Evolutionary conservation across 2,797 vertebrate species (phyloP), one percentile per base, ranked within the genome.

Genomic region (Takifugu ocellatus): DNA sequence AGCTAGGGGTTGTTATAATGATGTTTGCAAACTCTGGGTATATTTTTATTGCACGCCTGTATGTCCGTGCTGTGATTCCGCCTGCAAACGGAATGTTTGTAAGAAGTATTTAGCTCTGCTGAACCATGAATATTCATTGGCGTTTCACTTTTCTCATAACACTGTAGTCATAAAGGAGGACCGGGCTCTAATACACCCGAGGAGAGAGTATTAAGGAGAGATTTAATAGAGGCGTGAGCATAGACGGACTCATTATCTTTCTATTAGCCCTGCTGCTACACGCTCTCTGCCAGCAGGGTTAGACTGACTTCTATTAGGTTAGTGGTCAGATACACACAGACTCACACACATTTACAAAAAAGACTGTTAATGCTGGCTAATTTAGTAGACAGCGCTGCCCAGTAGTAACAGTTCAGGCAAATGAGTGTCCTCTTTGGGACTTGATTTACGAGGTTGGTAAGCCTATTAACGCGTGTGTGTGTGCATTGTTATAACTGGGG

Each of bases 171-270:
- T 88, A 81, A 88, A 89, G 85, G 80, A 76, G 82, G 74, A 71
- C 61, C 55, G 5, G 64, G 53, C 82, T 63, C 78, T 79, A 84
- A 88, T 85, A 84, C 83, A 88, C 66, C 80, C 81, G 68, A 72
- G 77, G 83, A 82, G 88, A 86, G 89, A 87, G 87, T 81, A 91
- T 91, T 91, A 91, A 90, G 86, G 70, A 71, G 86, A 88, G 88
- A 90, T 91, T 92, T 91, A 91, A 92, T 91, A 89, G 88, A 91
- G 87, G 79, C 82, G 76, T 86, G 81, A 88, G 84, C 87, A 81
- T 83, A 82, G 82, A 85, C 84, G 63, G 87, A 86, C 89, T 89
- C 89, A 91, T 92, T 92, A 92, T 91, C 87, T 90, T 87, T 90
- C 89, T 91, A 92, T 92, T 91, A 92, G 88, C 87, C 77, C 82